Base-by-base conservation (phyloP, 1,140 invertebrate species). In the Heterodera schachtii region DNA sequence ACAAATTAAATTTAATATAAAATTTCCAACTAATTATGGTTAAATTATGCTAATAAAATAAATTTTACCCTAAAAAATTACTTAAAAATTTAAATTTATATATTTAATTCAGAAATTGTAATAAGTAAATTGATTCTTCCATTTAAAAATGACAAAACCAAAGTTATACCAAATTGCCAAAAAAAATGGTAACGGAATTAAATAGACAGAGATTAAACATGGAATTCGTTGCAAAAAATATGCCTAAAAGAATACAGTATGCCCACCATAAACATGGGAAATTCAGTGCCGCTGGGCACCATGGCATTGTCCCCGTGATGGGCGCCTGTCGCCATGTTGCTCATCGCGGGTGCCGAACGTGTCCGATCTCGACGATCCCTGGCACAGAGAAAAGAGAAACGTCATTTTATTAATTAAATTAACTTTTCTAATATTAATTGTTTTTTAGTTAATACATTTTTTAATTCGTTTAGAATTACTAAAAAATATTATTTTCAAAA, bases 231-330 rank as follows among this genome's bases (percentile, higher is more conserved):
- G 31, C n/a, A 52, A 52, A 52, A 52, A 52, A 1, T 52, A 8
- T 52, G 49, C 11, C 31, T 31, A 31, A 52, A 11, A 52, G 11
- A 52, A 52, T 52, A 11, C 49, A 11, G 6, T n/a, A 21, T 73
- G 57, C 31, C 60, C 31, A 78, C 77, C 77, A 78, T 78, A 69
- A 78, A 78, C 83, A 84, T 84, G 52, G 83, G 83, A 44, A 75
- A 80, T 64, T 84, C 83, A 41, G 80, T 78, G 19, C 77, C 77
- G 47, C 60, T 78, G 8, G 77, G 60, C 19, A 47, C 60, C 81
- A 82, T 82, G 60, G 73, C 31, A 44, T 21, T 81, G 8, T 74
- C 80, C 19, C 57, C 13, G 47, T n/a, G 52, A 47, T 64, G 52
- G 8, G 81, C 47, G 9, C 46, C n/a, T 13, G 31, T 21, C 73